Conservation (phyloP, 2,113 vertebrate species). For the Triplophysa tibetana region DNA sequence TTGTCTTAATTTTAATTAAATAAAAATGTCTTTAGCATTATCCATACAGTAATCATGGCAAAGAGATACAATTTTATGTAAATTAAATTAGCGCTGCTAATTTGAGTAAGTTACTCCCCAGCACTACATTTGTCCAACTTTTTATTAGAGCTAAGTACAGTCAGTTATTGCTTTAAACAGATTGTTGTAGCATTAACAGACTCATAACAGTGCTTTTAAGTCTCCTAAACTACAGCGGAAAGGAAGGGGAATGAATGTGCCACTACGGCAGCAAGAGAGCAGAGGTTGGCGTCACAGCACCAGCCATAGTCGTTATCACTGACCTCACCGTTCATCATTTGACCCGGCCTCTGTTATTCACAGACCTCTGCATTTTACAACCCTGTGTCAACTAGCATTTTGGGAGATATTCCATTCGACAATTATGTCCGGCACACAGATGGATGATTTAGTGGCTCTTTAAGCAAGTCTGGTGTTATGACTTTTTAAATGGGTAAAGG, state of each 20-base stretch:
- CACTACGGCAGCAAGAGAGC: conserved; percentile 1
- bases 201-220: conserved; percentile 39
- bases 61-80: no score
- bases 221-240: conserved; percentile 34
- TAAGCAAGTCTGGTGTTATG: conserved; percentile 47
- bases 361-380: conserved; percentile 45
- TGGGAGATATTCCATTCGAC: conserved; percentile 54
- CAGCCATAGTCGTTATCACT: conserved; percentile 20
- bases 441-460: conserved; percentile 46
- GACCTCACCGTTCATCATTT: conserved; percentile 31
- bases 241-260: conserved; percentile 21
- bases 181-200: conserved; percentile 49
- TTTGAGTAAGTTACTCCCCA: no score
- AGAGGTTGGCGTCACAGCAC: conserved; percentile 23
- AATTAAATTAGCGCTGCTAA: no score
- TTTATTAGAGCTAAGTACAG: conserved; percentile 29
- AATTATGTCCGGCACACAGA: conserved; percentile 55
- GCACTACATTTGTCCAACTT: no score
- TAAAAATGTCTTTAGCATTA: not conserved
- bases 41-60: not conserved
- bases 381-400: conserved; percentile 56
- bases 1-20: no score
- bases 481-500: conserved; percentile 50
- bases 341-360: conserved; percentile 48
- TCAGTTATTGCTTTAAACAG: conserved; percentile 43